Evolutionary conservation across 2,113 vertebrate species (phyloP).

Genomic region (Nothocercus julius): DNA sequence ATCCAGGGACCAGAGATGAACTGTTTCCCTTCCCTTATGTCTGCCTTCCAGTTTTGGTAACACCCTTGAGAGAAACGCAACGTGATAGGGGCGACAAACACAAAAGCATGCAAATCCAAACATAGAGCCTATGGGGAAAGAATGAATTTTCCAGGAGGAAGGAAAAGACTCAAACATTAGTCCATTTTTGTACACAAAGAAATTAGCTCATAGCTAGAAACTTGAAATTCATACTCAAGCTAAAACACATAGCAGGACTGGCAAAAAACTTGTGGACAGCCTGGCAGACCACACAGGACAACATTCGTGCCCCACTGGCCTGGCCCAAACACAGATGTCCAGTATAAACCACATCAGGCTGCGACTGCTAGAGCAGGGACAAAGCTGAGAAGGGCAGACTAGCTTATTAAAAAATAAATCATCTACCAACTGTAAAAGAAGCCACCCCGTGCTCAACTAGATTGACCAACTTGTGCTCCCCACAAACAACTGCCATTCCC

Average conservation of each 20-base stretch:
- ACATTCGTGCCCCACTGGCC: background rate
- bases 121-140: background rate
- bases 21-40: constrained; percentile 1
- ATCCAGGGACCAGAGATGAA: background rate
- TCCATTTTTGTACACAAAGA: background rate
- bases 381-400: background rate
- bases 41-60: background rate
- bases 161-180: background rate
- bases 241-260: background rate
- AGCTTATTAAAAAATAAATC: background rate
- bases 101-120: background rate
- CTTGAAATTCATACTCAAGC: background rate
- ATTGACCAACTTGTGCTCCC: background rate
- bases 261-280: background rate
- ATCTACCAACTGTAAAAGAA: background rate
- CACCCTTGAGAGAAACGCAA: constrained; percentile 20
- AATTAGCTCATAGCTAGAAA: background rate
- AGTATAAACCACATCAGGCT: background rate
- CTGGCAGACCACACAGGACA: background rate
- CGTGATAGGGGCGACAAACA: background rate
- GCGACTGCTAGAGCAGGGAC: background rate
- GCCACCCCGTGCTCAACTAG: background rate
- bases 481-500: background rate
- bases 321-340: background rate
- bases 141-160: background rate